Evolutionary conservation across 1,140 invertebrate genomes (phyloP), one percentile per base, ranked within the genome.

Genomic region (Polypedilum vanderplanki): DNA sequence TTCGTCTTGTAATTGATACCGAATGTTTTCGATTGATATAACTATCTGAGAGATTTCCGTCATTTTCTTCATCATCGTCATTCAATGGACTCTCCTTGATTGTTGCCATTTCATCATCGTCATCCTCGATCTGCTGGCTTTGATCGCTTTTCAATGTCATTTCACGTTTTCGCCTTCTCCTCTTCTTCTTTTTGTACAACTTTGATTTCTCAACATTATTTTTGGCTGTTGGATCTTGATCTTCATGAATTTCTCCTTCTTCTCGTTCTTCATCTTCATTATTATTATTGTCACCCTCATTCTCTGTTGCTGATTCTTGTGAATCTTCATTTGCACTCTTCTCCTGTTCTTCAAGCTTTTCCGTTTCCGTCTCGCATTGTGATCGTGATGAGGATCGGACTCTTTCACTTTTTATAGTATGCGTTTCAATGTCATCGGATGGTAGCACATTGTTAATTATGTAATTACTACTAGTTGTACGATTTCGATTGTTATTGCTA

Each of bases 211-310:
- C 75, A 75, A 57, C 15, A 17, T 41, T 65, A 74, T 67, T 65
- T 75, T 41, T 75, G 20, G 24, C 24, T 33, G 24, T 24, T 57
- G 74, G 33, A 17, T 57, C 41, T 41, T 24, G 73, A 41, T 76
- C 64, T 41, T 46, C 41, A 7, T n/a, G n/a, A 70, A 22, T 24
- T 57, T 74, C 64, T 12, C 73, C 82, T 76, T 81, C 82, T 76
- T 81, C 81, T 76, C 82, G 81, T 74, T 82, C 81, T 64, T 80
- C 80, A 76, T 22, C 70, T 17, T 82, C 80, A 17, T 83, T 81
- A 17, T 75, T 74, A 41, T 22, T 41, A 10, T 22, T 18, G n/a
- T 41, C 18, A 40, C 70, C 33, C 73, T 76, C 74, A 12, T 75
- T 76, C n/a, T 67, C 75, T 75, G 18, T 70, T 41, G 15, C 67